phyloP scores from a whole-genome alignment of 2,888 invertebrate species.

The Leistus spinibarbis region DNA sequence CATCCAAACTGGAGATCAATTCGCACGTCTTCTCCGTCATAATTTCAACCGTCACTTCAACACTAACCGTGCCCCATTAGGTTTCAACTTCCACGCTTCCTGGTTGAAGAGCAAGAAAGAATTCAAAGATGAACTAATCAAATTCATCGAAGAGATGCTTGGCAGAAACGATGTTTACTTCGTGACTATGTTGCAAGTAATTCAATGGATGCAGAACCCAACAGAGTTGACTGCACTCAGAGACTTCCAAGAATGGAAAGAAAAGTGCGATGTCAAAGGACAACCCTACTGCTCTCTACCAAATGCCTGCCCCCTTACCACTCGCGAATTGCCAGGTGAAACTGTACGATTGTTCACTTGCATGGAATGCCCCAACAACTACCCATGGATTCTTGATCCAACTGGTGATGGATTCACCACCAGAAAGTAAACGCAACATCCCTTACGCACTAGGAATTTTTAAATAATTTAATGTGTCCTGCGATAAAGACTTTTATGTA shows the following conservation, averaged over 20 bases:
- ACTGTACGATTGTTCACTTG: constrained; percentile 91
- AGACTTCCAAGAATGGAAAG: constrained; percentile 95
- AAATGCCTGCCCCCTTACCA: constrained; percentile 87
- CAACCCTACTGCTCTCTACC: constrained; percentile 92
- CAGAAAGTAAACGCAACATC: constrained; percentile 63
- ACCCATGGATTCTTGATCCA: constrained; percentile 93
- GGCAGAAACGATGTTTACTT: constrained; percentile 90
- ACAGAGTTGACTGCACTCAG: constrained; percentile 84
- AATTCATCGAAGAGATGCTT: constrained; percentile 93
- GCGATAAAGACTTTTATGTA: constrained; percentile 26
- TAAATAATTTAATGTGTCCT: constrained; percentile 19
- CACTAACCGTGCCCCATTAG: constrained; percentile 91
- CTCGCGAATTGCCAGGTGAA: constrained; percentile 89
- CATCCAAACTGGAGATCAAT: constrained; percentile 89
- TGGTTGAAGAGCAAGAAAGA: constrained; percentile 95
- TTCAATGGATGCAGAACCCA: constrained; percentile 96
- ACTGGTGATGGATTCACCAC: constrained; percentile 92
- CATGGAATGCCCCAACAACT: constrained; percentile 95
- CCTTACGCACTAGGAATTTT: not conserved
- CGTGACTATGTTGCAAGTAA: constrained; percentile 85
- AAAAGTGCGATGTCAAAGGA: constrained; percentile 92
- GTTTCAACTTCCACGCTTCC: constrained; percentile 92
- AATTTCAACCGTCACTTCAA: constrained; percentile 94
- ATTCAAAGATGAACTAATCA: constrained; percentile 87
- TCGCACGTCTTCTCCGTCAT: constrained; percentile 85